Evolutionary conservation across 2,113 vertebrate species (phyloP).

Genomic region (Serinus canaria): DNA sequence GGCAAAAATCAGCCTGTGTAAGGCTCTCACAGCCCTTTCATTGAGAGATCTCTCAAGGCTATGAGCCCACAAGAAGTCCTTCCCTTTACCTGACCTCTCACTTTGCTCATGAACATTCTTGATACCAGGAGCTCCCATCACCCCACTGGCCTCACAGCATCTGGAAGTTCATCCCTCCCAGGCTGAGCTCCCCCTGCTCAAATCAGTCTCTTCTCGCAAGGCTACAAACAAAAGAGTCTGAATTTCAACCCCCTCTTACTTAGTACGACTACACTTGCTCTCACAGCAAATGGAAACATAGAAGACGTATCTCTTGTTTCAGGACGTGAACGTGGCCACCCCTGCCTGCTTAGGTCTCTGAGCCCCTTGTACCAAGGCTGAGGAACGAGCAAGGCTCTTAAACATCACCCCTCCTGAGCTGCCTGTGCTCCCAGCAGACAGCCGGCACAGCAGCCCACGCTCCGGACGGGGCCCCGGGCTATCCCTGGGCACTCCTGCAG

Average conservation of each 20-base stretch:
- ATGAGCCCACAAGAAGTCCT: neutral
- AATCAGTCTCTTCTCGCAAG: neutral
- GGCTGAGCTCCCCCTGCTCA: neutral
- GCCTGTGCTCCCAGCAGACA: neutral
- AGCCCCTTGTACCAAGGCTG: neutral
- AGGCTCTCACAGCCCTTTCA: neutral
- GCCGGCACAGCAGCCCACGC: rapidly evolving
- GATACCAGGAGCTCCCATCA: neutral
- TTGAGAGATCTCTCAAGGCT: neutral
- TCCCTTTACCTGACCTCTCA: neutral
- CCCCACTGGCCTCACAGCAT: neutral
- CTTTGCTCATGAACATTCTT: rapidly evolving
- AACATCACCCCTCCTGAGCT: neutral
- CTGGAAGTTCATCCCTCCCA: neutral
- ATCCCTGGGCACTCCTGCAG: neutral
- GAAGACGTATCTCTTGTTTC: rapidly evolving
- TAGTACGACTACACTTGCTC: rapidly evolving
- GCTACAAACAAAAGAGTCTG: neutral
- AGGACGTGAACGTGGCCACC: rapidly evolving
- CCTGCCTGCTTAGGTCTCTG: too few relatives aligned
- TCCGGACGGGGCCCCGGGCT: rapidly evolving
- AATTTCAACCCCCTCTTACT: neutral
- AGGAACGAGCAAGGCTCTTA: neutral
- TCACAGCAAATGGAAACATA: neutral
- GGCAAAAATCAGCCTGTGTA: neutral